Evolutionary conservation across 2,113 vertebrate species (phyloP), one percentile per base, ranked within the genome.

Genomic region (Pteronura brasiliensis): DNA sequence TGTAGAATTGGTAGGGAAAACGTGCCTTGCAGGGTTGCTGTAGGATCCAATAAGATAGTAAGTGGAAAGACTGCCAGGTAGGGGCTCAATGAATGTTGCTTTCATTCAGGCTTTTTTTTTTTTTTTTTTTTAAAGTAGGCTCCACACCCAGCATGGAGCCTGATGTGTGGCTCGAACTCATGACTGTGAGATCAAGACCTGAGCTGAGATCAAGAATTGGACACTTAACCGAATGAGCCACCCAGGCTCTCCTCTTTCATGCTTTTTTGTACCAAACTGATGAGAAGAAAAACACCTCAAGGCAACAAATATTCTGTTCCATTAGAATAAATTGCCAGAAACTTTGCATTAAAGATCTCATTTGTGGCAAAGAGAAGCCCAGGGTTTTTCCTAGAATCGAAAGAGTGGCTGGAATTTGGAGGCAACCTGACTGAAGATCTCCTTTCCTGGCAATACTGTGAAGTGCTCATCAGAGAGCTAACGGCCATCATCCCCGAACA

Each of bases 261-360:
- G 29, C 20, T 82, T 92, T 77, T 92, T 82, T 87, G 25, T 49
- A 27, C 23, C 11, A 72, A 63, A 80, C 47, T n/a, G 31, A 47
- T 6, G 36, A 52, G 34, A 84, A 67, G 36, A 59, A 83, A 91
- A 83, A 34, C 4, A 52, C 42, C 49, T 52, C 3, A 29, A 80
- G n/a, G 47, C 8, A 87, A 72, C 23, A 18, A 72, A 17, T 83
- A 80, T 61, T 79, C 44, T 71, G 31, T 79, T 83, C n/a, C 20
- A 44, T 89, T 92, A 83, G 74, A 88, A 85, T 44, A 93, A 76
- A 74, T 91, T 42, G 42, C 21, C 55, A 95, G 61, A 34, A 57
- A 92, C 36, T 95, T 88, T 96, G 27, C 36, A 82, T 57, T 81
- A 82, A 42, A 31, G 63, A 39, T 91, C 82, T 91, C 92, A 49